phyloP scores from a whole-genome alignment of 2,113 vertebrate species.

The Dendrocopos noguchii region DNA sequence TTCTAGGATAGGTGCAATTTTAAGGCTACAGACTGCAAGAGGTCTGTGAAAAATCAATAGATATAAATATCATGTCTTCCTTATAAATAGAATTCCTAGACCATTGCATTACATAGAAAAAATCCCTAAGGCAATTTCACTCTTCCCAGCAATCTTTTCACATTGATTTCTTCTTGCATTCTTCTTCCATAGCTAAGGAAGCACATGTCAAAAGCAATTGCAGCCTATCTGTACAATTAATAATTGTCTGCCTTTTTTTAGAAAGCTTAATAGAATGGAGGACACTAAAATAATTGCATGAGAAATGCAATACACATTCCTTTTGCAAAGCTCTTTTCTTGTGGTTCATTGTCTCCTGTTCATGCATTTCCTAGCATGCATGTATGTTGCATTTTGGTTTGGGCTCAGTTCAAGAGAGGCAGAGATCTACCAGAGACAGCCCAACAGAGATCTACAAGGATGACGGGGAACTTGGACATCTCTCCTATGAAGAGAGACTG shows the following conservation, averaged over 20 bases:
- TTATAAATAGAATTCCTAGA: constrained; percentile 33
- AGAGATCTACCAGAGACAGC: too few species aligned
- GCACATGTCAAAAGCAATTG: constrained; percentile 44
- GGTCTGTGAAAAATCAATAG: constrained; percentile 17
- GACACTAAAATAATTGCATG: neutral
- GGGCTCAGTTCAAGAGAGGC: too few species aligned
- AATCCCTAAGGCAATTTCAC: constrained; percentile 28
- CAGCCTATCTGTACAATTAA: constrained; percentile 35
- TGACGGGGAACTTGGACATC: too few species aligned
- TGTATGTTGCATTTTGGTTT: accelerated
- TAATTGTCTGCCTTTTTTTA: constrained; percentile 45
- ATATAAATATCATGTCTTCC: constrained; percentile 8
- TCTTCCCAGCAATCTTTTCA: constrained; percentile 32
- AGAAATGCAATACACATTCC: neutral
- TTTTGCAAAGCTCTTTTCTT: neutral
- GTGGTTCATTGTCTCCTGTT: neutral
- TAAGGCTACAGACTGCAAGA: neutral
- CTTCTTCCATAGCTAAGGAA: constrained; percentile 41
- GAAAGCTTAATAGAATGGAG: constrained; percentile 24
- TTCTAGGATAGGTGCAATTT: constrained; percentile 24
- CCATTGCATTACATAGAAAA: constrained; percentile 25
- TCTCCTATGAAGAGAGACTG: too few species aligned
- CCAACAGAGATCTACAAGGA: too few species aligned
- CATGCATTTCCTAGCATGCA: neutral
- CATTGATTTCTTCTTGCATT: constrained; percentile 37